phyloP scores from a whole-genome alignment of 64 coral and sea anemone species.

The Cladopsammia gracilis region DNA sequence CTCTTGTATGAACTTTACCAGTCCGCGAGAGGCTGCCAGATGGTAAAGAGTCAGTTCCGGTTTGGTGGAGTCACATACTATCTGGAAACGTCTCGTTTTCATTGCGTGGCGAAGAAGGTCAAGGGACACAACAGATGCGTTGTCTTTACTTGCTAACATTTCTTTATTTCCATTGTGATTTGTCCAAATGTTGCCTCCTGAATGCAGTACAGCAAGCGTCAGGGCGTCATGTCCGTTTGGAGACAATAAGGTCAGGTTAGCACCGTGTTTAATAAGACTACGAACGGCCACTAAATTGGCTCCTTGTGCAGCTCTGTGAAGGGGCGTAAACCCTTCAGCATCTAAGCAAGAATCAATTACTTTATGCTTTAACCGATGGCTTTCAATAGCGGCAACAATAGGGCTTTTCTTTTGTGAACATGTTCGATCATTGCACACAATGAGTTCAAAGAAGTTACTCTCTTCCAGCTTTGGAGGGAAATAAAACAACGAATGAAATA shows the following conservation, averaged over 20 bases:
- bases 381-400: not conserved
- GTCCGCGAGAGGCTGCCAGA: conserved; percentile 37
- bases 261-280: conserved; percentile 30
- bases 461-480: not conserved
- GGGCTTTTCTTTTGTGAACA: not conserved
- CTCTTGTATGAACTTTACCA: conserved; percentile 16
- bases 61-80: conserved; percentile 16
- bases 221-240: conserved; percentile 47
- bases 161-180: not conserved
- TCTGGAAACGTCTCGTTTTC: not conserved
- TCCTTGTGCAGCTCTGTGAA: conserved; percentile 76
- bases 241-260: not conserved
- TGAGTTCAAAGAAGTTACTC: conserved; percentile 10
- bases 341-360: conserved; percentile 48
- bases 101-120: conserved; percentile 14
- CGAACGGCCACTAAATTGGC: conserved; percentile 47
- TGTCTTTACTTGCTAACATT: not conserved
- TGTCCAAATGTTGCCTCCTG: not conserved
- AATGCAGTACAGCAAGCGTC: conserved; percentile 34
- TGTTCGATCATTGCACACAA: not conserved
- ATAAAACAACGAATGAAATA: conserved; percentile 32
- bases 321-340: conserved; percentile 53
- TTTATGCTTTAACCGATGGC: conserved; percentile 5
- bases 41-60: conserved; percentile 38
- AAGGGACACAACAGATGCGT: not conserved